Evolutionary conservation across 2,888 invertebrate genomes (phyloP), one percentile per base, ranked within the genome.

Genomic region (Vanessa cardui): DNA sequence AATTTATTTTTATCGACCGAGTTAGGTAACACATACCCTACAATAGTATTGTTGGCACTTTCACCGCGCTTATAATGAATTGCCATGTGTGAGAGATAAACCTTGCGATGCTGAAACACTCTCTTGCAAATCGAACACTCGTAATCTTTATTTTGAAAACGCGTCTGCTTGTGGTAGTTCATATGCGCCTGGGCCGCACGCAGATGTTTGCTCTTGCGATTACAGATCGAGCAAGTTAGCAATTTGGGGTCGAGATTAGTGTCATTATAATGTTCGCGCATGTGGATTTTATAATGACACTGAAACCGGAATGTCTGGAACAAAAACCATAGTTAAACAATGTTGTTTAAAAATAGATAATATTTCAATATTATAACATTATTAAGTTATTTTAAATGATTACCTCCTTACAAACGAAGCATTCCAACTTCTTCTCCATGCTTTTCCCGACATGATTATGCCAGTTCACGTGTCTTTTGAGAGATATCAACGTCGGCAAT

Each of bases 161-260:
- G 87, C 0, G 89, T 92, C 72, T 92, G 92, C 69, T 90, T 90
- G 83, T 93, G 93, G 82, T 79, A 93, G 78, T 86, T 89, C 86
- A 87, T 88, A 79, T 93, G 93, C 31, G 85, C 85, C 71, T 86
- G 87, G 52, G 92, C 92, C 1, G 92, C 93, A 44, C 93, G 90
- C 8, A 93, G 81, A 72, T 93, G 88, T 72, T 93, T 93, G 80
- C 89, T 90, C 73, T 80, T 83, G 49, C 92, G 87, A 62, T 87
- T 86, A 80, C 93, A 93, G 73, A 91, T 87, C 65, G 79, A 21
- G 78, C 93, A 93, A 18, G 87, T 89, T 26, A 93, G 86, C 61
- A 86, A 78, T 62, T 80, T 78, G 1, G 93, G 89, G 75, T 93
- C 92, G 16, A 91, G 75, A 72, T 84, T 83, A 1, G 90, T 74